phyloP scores from a whole-genome alignment of 2,797 vertebrate genomes.

The Enteromius fasciolatus region DNA sequence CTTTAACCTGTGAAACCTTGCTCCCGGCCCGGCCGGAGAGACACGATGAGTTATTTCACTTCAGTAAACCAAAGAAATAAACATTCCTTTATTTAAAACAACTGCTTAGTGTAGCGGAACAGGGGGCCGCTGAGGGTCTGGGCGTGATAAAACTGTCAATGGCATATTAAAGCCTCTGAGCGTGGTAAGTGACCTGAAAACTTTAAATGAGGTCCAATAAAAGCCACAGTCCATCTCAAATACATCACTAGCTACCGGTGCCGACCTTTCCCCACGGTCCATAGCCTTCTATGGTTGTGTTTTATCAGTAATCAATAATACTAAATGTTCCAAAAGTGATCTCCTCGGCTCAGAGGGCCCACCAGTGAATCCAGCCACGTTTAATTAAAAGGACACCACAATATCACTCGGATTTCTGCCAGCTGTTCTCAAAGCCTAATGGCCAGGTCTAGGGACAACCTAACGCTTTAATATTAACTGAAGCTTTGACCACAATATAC shows the following conservation, averaged over 20 bases:
- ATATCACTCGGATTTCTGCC: constrained; percentile 68
- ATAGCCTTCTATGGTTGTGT: constrained; percentile 57
- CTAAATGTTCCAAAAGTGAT: constrained; percentile 68
- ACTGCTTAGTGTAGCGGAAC: constrained; percentile 13
- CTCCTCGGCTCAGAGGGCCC: constrained; percentile 46
- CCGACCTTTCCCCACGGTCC: constrained; percentile 61
- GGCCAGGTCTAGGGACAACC: background rate
- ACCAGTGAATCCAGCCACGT: constrained; percentile 10
- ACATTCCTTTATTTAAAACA: constrained; percentile 26
- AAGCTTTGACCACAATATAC: background rate
- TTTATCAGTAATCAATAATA: constrained; percentile 73
- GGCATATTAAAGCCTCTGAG: constrained; percentile 28
- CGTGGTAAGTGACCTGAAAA: constrained; percentile 28
- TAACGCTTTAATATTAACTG: background rate
- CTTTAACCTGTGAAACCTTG: constrained; percentile 21
- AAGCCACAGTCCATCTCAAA: constrained; percentile 51
- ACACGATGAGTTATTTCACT: constrained; percentile 8
- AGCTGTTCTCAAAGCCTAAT: constrained; percentile 49
- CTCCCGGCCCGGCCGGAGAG: background rate
- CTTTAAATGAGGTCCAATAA: constrained; percentile 47
- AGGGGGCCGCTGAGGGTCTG: background rate
- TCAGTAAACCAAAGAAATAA: constrained; percentile 29
- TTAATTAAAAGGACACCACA: constrained; percentile 41
- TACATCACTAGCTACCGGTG: constrained; percentile 50
- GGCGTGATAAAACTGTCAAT: constrained; percentile 41